Percentiles rank a stretch among this genome's conserved stretches.
Evolutionary conservation across 1,140 invertebrate species (phyloP).

Genomic region (Cotesia chilonis): DNA sequence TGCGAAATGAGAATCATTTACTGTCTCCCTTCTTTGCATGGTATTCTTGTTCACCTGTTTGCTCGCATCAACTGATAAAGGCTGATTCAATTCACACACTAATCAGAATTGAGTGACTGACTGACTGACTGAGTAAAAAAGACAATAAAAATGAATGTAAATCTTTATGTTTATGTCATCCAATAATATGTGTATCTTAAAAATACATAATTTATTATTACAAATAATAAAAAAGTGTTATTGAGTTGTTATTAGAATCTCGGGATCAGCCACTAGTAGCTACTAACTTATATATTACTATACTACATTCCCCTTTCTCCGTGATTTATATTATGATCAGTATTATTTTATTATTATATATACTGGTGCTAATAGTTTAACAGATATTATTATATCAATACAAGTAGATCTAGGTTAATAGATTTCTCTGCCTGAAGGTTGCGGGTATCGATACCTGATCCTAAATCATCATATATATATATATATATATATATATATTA

Average conservation of each 20-base stretch:
- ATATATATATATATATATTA: too few species aligned
- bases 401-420: conserved; percentile 55
- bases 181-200: not conserved
- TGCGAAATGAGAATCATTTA: conserved; percentile 42
- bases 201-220: too few species aligned
- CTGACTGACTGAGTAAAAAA: conserved; percentile 2
- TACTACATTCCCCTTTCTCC: too few species aligned
- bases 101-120: too few species aligned
- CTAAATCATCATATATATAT: too few species aligned
- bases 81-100: not conserved
- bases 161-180: conserved; percentile 11
- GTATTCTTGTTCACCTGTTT: conserved; percentile 35
- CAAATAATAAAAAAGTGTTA: too few species aligned
- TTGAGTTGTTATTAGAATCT: not conserved
- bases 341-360: not conserved
- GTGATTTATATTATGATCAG: not conserved
- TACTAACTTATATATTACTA: too few species aligned
- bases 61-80: conserved; percentile 30
- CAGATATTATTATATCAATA: conserved; percentile 18
- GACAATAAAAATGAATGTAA: not conserved
- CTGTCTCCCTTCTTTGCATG: conserved; percentile 30
- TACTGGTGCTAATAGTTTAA: not conserved
- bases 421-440: conserved; percentile 57
- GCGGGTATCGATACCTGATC: conserved; percentile 39
- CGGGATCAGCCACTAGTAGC: too few species aligned